Evolutionary conservation across 2,113 vertebrate genomes (phyloP), one percentile per base, ranked within the genome.

Genomic region (Pantherophis guttatus): DNA sequence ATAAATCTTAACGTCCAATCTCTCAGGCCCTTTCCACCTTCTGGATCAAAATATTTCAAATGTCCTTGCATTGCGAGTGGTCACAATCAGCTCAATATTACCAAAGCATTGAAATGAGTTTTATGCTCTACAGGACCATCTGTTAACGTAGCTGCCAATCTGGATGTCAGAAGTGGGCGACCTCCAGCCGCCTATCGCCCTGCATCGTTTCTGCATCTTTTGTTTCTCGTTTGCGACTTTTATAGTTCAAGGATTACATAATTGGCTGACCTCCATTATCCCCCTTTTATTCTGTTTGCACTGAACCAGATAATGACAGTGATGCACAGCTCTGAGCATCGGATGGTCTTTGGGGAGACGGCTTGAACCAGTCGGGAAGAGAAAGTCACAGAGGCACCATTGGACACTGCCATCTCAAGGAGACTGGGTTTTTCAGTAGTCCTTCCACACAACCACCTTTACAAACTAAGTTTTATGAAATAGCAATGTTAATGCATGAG

Each of bases 251-350:
- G 96, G 91, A 95, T 92, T 96, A 95, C 88, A 92, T 96, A 97
- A 97, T 97, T 96, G 97, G 93, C 55, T 96, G 94, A 94, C 90
- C 94, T 94, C 94, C 57, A 94, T 97, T 92, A 88, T 94, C 89
- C 50, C 92, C 58, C 94, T 57, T 94, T 93, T 95, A 93, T 87
- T 88, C 91, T 33, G 53, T 95, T 95, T 97, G 29, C 95, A 88
- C 89, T 94, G 92, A 90, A 91, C 91, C 15, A 95, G 55, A 88
- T 92, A 70, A 96, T 92, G 95, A 44, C 90, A 59, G 44, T 93
- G 95, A 94, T 87, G 85, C 21, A 87, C 75, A 59, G 91, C 2
- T 94, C 7, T 33, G 59, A 91, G 48, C 58, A 86, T 94, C 95
- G 89, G 91, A 44, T 50, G 17, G 81, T 26, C 44, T 62, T 33